These are phyloP conservation scores for Troides helena DNA, from an alignment of 2,888 invertebrate species.

Conservation along the genomic window DNA sequence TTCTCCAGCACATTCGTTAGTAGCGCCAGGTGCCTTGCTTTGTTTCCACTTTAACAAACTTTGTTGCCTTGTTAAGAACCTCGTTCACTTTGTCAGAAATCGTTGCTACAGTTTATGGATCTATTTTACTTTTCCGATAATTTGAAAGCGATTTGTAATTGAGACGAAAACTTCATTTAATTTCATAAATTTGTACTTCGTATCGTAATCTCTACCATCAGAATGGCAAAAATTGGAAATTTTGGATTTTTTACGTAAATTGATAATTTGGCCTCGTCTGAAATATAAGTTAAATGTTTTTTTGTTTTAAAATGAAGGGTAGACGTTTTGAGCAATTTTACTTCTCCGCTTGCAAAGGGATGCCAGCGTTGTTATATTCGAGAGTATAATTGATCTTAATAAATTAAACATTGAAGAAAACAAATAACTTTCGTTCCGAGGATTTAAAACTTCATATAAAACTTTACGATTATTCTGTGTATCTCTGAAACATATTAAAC, in stretches of 20 bases:
- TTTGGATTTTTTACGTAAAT: not conserved
- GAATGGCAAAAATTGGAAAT: not conserved
- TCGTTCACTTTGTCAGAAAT: constrained; percentile 56
- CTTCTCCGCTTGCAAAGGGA: constrained; percentile 43
- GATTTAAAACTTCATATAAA: too few species aligned
- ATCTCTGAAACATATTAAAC: not conserved
- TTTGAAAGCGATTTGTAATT: constrained; percentile 50
- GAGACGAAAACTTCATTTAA: constrained; percentile 37
- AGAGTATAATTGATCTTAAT: not conserved
- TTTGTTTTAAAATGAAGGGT: constrained; percentile 37
- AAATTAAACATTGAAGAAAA: constrained; percentile 1
- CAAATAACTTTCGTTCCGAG: not conserved
- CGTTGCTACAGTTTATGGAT: constrained; percentile 55
- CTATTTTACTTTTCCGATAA: constrained; percentile 50
- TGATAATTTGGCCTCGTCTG: not conserved
- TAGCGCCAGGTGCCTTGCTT: constrained; percentile 56
- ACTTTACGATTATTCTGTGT: not conserved
- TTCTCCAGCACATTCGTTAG: constrained; percentile 50
- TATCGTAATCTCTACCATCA: not conserved
- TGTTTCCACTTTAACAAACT: constrained; percentile 59
- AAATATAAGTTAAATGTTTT: too few species aligned
- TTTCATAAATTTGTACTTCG: not conserved
- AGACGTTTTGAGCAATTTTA: constrained; percentile 48
- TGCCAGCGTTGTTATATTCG: constrained; percentile 49
- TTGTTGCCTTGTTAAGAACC: constrained; percentile 52